A percentile compares a stretch with the other conserved stretches of the same genome.
phyloP scores from a whole-genome alignment of 2,113 vertebrate species.

The Fulica atra region DNA sequence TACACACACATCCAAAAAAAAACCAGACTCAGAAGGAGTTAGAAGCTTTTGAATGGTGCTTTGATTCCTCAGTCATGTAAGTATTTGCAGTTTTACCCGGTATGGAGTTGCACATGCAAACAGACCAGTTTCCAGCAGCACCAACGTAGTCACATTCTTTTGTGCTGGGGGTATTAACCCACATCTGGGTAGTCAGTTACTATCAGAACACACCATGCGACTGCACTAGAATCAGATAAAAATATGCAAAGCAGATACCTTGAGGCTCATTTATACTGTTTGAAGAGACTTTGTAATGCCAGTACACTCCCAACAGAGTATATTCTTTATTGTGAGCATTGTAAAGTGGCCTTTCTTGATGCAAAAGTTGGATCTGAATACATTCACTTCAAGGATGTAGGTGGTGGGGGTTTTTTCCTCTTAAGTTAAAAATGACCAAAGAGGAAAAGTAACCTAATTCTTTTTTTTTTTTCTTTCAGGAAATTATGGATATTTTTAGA shows the following conservation, averaged over 20 bases:
- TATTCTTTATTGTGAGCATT: background rate
- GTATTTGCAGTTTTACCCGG: background rate
- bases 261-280: conserved; percentile 42
- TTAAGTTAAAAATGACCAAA: background rate
- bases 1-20: background rate
- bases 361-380: background rate
- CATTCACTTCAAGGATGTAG: background rate
- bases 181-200: conserved; percentile 22
- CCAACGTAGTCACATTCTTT: background rate
- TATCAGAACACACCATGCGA: conserved; percentile 19
- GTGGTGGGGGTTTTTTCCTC: background rate
- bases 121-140: background rate
- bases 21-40: background rate
- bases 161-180: conserved; percentile 19
- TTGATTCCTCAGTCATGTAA: background rate
- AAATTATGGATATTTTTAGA: background rate
- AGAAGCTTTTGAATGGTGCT: background rate
- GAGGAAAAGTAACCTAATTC: background rate
- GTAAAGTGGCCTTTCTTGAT: background rate
- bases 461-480: background rate
- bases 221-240: conserved; percentile 24
- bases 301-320: conserved; percentile 13
- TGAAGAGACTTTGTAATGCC: conserved; percentile 36
- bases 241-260: conserved; percentile 52
- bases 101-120: background rate